Percentiles rank a stretch among this genome's conserved stretches.
These are phyloP conservation scores for Jaculus jaculus DNA, from an alignment of 2,113 vertebrate genomes.

Conservation along the genomic window DNA sequence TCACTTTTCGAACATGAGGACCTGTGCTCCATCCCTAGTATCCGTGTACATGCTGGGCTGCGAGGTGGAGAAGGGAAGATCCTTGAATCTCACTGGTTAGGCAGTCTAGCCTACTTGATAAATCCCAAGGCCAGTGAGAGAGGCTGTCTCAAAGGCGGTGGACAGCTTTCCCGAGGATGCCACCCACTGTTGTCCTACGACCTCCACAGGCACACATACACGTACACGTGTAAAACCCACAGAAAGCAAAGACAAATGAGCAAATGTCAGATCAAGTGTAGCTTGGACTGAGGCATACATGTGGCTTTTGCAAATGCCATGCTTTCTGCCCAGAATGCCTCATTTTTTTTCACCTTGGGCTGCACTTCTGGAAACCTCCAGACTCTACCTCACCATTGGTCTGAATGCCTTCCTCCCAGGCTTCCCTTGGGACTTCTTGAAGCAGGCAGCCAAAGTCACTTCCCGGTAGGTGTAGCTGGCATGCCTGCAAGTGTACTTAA, in stretches of 20 bases:
- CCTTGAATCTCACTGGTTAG: no score
- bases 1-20: no score
- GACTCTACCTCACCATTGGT: slow-evolving; percentile 60
- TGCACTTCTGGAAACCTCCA: slow-evolving; percentile 52
- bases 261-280: not conserved
- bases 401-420: slow-evolving; percentile 76
- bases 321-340: not conserved
- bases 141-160: no score
- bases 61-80: no score
- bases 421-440: slow-evolving; percentile 83
- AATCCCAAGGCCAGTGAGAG: no score
- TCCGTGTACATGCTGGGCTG: no score
- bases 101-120: no score
- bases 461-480: slow-evolving; percentile 81
- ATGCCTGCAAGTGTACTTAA: slow-evolving; percentile 89
- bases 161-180: no score
- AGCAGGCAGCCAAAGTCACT: slow-evolving; percentile 79
- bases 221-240: no score
- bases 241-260: not conserved
- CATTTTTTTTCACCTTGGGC: slow-evolving; percentile 59
- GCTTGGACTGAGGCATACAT: not conserved
- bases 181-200: no score
- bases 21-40: no score
- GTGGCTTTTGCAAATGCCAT: slow-evolving; percentile 38
- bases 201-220: no score